Conservation (phyloP, 2,797 vertebrate genomes). For the Onychomys leucogaster region DNA sequence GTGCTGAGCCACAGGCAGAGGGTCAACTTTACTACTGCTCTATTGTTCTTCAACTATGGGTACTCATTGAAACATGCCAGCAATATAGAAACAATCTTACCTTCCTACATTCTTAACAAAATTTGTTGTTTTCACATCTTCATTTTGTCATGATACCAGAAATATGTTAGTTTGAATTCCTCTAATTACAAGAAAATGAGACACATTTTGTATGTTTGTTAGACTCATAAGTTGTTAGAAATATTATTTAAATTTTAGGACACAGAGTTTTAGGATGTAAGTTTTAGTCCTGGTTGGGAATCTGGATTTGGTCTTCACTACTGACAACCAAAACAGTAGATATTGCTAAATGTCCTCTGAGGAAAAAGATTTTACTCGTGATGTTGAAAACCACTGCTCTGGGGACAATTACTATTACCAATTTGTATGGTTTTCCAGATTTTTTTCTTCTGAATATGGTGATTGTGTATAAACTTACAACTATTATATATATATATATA, state of each 20-base stretch:
- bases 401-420: not conserved
- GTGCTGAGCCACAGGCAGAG: not conserved
- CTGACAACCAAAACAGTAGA: slow-evolving; percentile 7
- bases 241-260: slow-evolving; percentile 43
- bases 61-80: not conserved
- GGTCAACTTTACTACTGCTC: not conserved
- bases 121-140: slow-evolving; percentile 46
- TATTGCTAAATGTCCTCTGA: not conserved
- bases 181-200: slow-evolving; percentile 45
- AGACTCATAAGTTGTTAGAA: slow-evolving; percentile 38
- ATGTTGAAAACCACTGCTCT: not conserved
- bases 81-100: not conserved
- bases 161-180: slow-evolving; percentile 13
- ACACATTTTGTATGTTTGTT: slow-evolving; percentile 15
- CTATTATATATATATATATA: not conserved
- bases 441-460: not conserved
- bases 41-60: not conserved
- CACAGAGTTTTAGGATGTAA: not conserved
- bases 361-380: not conserved
- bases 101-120: slow-evolving; percentile 1
- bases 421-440: not conserved
- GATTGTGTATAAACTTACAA: not conserved
- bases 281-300: slow-evolving; percentile 47
- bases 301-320: slow-evolving; percentile 2
- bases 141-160: slow-evolving; percentile 36